Conservation (phyloP, 2,888 invertebrate genomes). For the Elmis aenea region DNA sequence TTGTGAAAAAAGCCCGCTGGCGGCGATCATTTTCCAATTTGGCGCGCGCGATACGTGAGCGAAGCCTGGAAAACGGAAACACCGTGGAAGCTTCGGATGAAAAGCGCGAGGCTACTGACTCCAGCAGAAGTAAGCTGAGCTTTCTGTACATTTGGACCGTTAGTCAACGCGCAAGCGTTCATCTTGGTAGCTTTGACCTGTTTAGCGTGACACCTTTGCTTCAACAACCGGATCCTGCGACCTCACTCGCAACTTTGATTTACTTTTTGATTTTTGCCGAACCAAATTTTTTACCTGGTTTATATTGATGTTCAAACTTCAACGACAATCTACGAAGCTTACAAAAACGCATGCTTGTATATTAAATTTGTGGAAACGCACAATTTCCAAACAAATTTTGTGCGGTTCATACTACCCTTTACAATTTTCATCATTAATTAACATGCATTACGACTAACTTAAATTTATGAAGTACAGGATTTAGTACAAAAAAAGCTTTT, state of each 20-base stretch:
- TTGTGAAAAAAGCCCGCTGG: constrained; percentile 13
- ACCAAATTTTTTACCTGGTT: no score
- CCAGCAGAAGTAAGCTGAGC: constrained; percentile 33
- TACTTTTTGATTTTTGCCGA: constrained; percentile 18
- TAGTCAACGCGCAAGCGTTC: constrained; percentile 32
- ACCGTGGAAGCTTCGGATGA: constrained; percentile 15
- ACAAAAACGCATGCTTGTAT: no score
- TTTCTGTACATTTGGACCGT: constrained; percentile 32
- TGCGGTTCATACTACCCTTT: no score
- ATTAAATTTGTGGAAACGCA: no score
- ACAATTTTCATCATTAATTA: no score
- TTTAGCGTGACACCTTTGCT: constrained; percentile 39
- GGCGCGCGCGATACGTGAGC: constrained; percentile 14
- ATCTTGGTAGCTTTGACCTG: constrained; percentile 36
- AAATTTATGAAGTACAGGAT: no score
- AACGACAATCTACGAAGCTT: no score
- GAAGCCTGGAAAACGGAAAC: constrained; percentile 7
- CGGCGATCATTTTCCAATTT: constrained; percentile 20
- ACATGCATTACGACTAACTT: no score
- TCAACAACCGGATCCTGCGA: constrained; percentile 30
- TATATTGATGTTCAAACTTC: no score
- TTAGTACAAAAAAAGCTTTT: no score
- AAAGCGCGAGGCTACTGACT: constrained; percentile 39
- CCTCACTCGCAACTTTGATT: constrained; percentile 21
- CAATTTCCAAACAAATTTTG: no score